Percentiles rank a stretch among this genome's conserved stretches.
Conservation (phyloP, 2,888 invertebrate species). For the Magallana nippona region DNA sequence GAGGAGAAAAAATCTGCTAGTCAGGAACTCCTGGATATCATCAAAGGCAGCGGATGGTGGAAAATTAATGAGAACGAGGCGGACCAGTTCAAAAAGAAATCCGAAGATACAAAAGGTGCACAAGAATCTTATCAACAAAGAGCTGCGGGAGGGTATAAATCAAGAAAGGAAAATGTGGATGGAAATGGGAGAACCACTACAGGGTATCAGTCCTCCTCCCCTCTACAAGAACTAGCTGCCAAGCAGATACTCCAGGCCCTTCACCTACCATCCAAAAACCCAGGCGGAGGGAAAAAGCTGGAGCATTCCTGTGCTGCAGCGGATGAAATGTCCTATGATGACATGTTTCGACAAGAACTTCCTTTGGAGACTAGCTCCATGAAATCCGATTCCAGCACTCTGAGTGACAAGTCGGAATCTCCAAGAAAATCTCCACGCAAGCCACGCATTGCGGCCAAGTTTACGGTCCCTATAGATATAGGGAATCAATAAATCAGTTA, state of each 20-base stretch:
- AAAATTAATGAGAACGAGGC: constrained; percentile 48
- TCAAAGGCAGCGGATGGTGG: constrained; percentile 63
- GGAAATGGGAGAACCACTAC: background rate
- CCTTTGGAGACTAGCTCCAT: constrained; percentile 72
- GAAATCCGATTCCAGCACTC: constrained; percentile 64
- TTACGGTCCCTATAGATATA: constrained; percentile 61
- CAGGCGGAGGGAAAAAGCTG: background rate
- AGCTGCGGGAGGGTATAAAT: background rate
- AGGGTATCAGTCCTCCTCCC: constrained; percentile 1
- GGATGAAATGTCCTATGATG: constrained; percentile 63
- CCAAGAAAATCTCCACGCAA: constrained; percentile 65
- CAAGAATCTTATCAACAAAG: background rate
- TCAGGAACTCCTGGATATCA: constrained; percentile 28
- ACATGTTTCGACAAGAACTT: constrained; percentile 62
- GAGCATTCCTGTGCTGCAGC: constrained; percentile 31
- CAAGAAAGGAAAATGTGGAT: background rate
- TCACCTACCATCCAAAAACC: background rate
- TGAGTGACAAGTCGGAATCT: constrained; percentile 56
- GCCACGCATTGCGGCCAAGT: constrained; percentile 71
- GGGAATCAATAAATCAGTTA: constrained; percentile 4
- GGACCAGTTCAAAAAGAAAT: constrained; percentile 1
- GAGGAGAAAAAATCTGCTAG: constrained; percentile 25
- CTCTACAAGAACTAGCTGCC: constrained; percentile 6
- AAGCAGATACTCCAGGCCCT: constrained; percentile 14
- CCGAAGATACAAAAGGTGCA: background rate